A percentile compares a stretch with the other conserved stretches of the same genome.
Evolutionary conservation across 2,113 vertebrate genomes (phyloP).

Genomic region (Halcyon malimbica): DNA sequence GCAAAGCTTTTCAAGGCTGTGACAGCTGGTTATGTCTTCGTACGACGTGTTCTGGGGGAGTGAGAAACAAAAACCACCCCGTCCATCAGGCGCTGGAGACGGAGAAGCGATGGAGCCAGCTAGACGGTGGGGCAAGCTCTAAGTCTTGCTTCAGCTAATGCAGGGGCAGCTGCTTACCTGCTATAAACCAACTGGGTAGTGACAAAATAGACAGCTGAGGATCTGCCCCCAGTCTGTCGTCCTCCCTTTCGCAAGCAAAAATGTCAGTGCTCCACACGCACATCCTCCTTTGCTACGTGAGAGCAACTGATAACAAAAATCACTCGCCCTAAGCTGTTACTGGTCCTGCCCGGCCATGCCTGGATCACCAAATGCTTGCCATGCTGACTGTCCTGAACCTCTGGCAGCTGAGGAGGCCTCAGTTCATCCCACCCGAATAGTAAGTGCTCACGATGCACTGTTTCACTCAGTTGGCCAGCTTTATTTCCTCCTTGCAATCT

Average conservation of each 20-base stretch:
- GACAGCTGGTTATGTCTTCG: neutral
- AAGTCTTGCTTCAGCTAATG: neutral
- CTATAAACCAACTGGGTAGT: neutral
- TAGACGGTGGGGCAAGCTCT: neutral
- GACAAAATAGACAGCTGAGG: neutral
- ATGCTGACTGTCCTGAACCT: neutral
- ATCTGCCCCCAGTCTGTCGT: neutral
- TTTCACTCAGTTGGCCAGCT: neutral
- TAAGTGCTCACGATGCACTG: neutral
- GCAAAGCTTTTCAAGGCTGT: neutral
- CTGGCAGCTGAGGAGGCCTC: neutral
- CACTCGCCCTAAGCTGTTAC: neutral
- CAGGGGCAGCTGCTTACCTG: neutral
- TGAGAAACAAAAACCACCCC: neutral
- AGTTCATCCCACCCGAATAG: fast-evolving
- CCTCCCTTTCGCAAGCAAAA: neutral
- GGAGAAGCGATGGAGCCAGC: neutral
- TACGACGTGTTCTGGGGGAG: neutral
- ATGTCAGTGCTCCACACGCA: neutral
- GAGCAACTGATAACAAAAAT: neutral
- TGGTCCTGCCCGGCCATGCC: neutral
- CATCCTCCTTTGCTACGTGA: neutral
- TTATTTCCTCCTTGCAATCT: neutral
- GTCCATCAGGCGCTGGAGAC: neutral
- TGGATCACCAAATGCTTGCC: neutral